Base-by-base conservation (phyloP, 2,797 vertebrate genomes). In the Myoxocephalus aenaeus region DNA sequence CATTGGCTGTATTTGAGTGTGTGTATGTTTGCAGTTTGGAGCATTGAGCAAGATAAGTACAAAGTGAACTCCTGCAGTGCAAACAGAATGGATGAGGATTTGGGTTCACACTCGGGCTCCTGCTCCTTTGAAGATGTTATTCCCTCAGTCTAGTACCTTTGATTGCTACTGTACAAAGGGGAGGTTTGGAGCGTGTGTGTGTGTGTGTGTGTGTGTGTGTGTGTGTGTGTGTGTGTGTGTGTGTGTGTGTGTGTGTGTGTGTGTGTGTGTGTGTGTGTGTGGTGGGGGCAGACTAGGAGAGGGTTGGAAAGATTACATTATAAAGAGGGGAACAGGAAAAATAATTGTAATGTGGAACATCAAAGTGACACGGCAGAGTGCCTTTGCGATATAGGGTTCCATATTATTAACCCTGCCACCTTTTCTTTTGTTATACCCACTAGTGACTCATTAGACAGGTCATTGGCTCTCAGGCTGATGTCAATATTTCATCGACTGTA, bases 161-260 rank as follows among this genome's bases (percentile, higher is more conserved):
- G 84, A 91, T 88, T 90, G 77, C 79, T 69, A 81, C 73, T 79
- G 84, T 84, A 86, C 77, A 86, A 80, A 89, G 75, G 63, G 74
- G 71, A 70, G 74, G 73, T 59, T 90, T 27, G 57, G 40, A 75
- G 73, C 18, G 1, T 36, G 69, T 27, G 51, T 54, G 9, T 54
- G 22, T 54, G 51, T 53, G 51, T 53, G n/a, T 40, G 64, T 42
- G 20, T 14, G 20, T 7, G 56, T 42, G 40, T 42, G 40, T 42
- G 27, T 36, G 27, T 36, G 53, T 20, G 50, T 11, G n/a, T 40
- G 64, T 48, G 20, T 8, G 36, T 5, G 54, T 46, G 32, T 36
- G 53, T 17, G 50, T 8, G n/a, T 46, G 63, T 44, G 32, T 29
- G 51, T 20, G 50, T 32, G 32, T 32, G 32, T 4, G 32, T 32